Evolutionary conservation across 1,140 invertebrate genomes (phyloP).

Genomic region (Colletes latitarsis): DNA sequence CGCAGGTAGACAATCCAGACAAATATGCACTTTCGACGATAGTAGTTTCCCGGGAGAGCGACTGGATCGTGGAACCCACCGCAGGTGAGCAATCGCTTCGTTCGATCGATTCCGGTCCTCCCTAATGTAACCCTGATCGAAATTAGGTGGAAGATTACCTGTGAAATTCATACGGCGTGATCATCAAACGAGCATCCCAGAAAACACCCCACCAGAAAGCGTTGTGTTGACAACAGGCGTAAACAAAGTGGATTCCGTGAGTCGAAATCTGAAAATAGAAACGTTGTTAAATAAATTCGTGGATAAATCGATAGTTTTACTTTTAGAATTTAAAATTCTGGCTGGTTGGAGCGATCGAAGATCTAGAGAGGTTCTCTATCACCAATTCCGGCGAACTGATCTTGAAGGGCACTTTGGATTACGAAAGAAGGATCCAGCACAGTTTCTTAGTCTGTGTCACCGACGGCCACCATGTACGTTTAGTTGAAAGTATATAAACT

Average conservation of each 20-base stretch:
- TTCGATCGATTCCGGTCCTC: too few species aligned
- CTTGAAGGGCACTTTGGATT: slow-evolving; percentile 89
- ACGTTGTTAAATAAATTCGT: neutral
- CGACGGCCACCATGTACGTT: slow-evolving; percentile 88
- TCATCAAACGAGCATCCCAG: slow-evolving; percentile 87
- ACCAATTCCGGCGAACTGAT: slow-evolving; percentile 90
- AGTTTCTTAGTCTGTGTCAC: slow-evolving; percentile 91
- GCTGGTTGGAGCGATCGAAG: slow-evolving; percentile 85
- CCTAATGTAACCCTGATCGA: neutral
- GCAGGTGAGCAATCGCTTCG: slow-evolving; percentile 66
- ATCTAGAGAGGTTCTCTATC: slow-evolving; percentile 87
- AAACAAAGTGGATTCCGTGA: slow-evolving; percentile 80
- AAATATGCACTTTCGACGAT: slow-evolving; percentile 92
- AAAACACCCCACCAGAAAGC: slow-evolving; percentile 88
- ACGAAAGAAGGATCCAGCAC: slow-evolving; percentile 88
- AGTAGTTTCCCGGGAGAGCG: slow-evolving; percentile 83
- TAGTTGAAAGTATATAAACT: neutral
- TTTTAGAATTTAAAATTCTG: slow-evolving; percentile 83
- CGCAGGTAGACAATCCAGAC: slow-evolving; percentile 93
- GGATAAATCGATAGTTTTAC: neutral
- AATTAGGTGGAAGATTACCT: slow-evolving; percentile 77
- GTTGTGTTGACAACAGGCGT: slow-evolving; percentile 84
- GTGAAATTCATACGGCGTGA: slow-evolving; percentile 87
- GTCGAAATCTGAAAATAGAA: slow-evolving; percentile 35
- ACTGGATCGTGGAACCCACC: slow-evolving; percentile 71